Percentiles rank a stretch among this genome's conserved stretches.
Evolutionary conservation across 2,888 invertebrate species (phyloP).

Genomic region (Cenopis cana): DNA sequence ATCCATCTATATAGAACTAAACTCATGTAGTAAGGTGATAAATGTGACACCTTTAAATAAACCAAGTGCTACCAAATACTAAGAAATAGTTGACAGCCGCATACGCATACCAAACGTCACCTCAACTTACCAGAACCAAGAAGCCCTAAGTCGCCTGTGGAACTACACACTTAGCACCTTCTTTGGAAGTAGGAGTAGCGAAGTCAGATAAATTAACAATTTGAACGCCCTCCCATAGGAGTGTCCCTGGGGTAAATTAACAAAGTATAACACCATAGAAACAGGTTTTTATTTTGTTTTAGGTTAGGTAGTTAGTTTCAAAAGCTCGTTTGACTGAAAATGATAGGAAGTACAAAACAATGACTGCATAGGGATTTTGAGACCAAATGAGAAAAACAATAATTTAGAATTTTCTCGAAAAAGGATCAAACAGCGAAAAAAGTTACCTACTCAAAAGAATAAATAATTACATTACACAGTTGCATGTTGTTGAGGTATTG

Average conservation of each 20-base stretch:
- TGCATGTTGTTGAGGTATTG: too few species aligned
- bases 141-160: background rate
- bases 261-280: background rate
- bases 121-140: background rate
- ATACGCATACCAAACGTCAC: slow-evolving; percentile 28
- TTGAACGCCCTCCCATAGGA: slow-evolving; percentile 6
- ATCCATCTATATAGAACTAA: slow-evolving; percentile 13
- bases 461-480: too few species aligned
- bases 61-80: slow-evolving; percentile 28
- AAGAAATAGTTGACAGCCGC: slow-evolving; percentile 22
- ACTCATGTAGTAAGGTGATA: slow-evolving; percentile 22
- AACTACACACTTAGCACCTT: background rate
- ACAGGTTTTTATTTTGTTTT: background rate
- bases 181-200: slow-evolving; percentile 1
- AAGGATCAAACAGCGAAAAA: too few species aligned
- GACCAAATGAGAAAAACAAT: too few species aligned
- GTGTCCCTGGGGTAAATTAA: slow-evolving; percentile 15
- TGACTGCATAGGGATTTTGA: too few species aligned
- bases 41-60: slow-evolving; percentile 28
- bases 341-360: background rate
- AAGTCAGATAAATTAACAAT: slow-evolving; percentile 29
- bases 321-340: background rate
- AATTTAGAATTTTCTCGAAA: too few species aligned
- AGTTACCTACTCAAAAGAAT: too few species aligned
- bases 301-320: background rate